Percentiles rank a stretch among this genome's conserved stretches.
These are phyloP conservation scores for Drosophila neocordata DNA, from an alignment of 1,140 invertebrate species.

Conservation along the genomic window DNA sequence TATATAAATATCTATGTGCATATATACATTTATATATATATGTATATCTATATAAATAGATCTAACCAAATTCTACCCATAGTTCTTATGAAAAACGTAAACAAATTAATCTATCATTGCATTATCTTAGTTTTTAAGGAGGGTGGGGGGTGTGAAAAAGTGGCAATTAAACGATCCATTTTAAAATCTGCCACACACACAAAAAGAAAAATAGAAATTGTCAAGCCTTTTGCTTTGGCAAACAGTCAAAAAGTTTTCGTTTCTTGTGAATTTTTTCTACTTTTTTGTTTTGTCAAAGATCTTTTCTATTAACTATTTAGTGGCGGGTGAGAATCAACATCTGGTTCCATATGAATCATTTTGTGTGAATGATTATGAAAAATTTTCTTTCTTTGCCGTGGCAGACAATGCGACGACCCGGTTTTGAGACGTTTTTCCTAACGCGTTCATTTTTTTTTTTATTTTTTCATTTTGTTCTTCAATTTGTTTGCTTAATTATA, in stretches of 20 bases:
- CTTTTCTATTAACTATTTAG: constrained; percentile 7
- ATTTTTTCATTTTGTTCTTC: constrained; percentile 24
- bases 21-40: constrained; percentile 3
- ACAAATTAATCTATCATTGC: constrained; percentile 76
- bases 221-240: constrained; percentile 53
- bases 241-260: constrained; percentile 50
- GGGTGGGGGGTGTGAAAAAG: constrained; percentile 41
- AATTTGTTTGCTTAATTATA: constrained; percentile 34
- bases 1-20: constrained; percentile 38
- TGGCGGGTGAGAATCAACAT: constrained; percentile 55
- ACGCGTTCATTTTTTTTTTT: constrained; percentile 33
- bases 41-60: constrained; percentile 13
- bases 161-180: constrained; percentile 75
- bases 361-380: constrained; percentile 48
- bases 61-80: constrained; percentile 9
- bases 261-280: constrained; percentile 28
- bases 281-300: constrained; percentile 44
- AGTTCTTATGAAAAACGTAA: constrained; percentile 68
- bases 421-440: constrained; percentile 37
- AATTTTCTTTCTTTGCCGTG: constrained; percentile 38
- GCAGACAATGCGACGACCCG: constrained; percentile 70
- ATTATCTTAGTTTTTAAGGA: constrained; percentile 49
- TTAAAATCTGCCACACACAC: constrained; percentile 60
- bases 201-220: constrained; percentile 23
- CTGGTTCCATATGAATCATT: constrained; percentile 73